phyloP scores from a whole-genome alignment of 2,113 vertebrate genomes.

The Ammodytes dubius region DNA sequence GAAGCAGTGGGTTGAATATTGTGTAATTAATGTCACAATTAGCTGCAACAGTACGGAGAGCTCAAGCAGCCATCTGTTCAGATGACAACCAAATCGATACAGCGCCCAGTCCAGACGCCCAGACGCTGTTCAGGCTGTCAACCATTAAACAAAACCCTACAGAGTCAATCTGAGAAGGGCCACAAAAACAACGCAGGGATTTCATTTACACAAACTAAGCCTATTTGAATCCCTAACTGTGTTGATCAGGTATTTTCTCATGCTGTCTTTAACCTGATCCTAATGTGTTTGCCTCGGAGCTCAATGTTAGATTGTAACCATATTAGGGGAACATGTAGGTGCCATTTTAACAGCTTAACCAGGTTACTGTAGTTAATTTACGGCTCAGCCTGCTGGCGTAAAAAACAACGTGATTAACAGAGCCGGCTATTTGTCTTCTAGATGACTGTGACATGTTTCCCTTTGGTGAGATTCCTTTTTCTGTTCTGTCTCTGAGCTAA shows the following conservation, averaged over 20 bases:
- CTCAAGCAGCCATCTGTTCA: slow-evolving; percentile 40
- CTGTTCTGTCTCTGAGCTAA: neutral
- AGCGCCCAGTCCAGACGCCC: neutral
- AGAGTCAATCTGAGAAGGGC: slow-evolving; percentile 1
- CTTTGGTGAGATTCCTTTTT: neutral
- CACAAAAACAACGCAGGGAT: neutral
- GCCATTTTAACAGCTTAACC: neutral
- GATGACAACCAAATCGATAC: slow-evolving; percentile 40
- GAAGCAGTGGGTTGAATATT: slow-evolving; percentile 11
- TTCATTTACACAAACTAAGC: neutral
- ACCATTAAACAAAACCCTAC: slow-evolving; percentile 20
- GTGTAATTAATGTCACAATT: slow-evolving; percentile 53
- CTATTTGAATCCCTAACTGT: neutral
- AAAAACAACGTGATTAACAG: neutral
- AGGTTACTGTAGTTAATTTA: neutral
- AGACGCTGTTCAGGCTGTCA: slow-evolving; percentile 1
- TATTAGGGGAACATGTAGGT: neutral
- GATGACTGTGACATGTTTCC: neutral
- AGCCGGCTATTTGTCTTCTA: neutral
- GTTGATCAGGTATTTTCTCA: neutral
- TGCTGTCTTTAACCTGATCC: neutral
- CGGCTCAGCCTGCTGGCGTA: neutral
- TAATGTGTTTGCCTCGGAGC: neutral
- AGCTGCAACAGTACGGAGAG: slow-evolving; percentile 6
- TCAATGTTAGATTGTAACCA: neutral